phyloP scores from a whole-genome alignment of 2,797 vertebrate genomes.

The Arnoldichthys spilopterus region DNA sequence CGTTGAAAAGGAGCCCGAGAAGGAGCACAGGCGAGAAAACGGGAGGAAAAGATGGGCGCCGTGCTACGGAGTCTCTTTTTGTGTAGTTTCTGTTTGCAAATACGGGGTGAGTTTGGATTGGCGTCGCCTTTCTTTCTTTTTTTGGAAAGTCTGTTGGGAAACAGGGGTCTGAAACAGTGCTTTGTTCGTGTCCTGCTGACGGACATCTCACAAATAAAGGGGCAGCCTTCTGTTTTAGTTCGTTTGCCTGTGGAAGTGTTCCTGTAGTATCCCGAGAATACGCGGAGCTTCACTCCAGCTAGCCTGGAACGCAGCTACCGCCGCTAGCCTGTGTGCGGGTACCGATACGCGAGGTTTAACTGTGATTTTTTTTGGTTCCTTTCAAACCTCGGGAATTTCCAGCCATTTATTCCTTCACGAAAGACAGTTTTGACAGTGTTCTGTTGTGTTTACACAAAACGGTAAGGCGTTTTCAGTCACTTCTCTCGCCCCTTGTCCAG shows the following conservation, averaged over 20 bases:
- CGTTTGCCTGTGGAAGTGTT: not conserved
- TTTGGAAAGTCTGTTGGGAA: not conserved
- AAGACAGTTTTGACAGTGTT: not conserved
- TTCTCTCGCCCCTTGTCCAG: not conserved
- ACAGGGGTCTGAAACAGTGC: not conserved
- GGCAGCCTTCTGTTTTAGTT: not conserved
- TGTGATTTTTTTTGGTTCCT: not conserved
- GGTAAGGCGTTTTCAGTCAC: not conserved
- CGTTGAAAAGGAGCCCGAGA: slow-evolving; percentile 61
- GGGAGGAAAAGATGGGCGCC: slow-evolving; percentile 85
- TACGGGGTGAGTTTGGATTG: slow-evolving; percentile 82
- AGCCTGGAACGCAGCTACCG: not conserved
- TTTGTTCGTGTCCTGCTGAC: not conserved
- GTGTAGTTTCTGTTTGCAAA: slow-evolving; percentile 83
- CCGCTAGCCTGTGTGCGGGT: slow-evolving; percentile 14
- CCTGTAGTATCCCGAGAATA: slow-evolving; percentile 18
- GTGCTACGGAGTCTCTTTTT: slow-evolving; percentile 88
- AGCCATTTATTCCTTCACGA: not conserved
- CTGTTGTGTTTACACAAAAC: not conserved
- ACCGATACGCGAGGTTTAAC: not conserved
- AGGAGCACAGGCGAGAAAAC: slow-evolving; percentile 65
- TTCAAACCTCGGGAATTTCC: not conserved
- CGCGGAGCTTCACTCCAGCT: slow-evolving; percentile 9
- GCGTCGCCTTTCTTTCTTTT: not conserved
- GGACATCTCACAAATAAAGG: too few relatives aligned